phyloP scores from a whole-genome alignment of 2,888 invertebrate species.

The Amblyjoppa fuscipennis region DNA sequence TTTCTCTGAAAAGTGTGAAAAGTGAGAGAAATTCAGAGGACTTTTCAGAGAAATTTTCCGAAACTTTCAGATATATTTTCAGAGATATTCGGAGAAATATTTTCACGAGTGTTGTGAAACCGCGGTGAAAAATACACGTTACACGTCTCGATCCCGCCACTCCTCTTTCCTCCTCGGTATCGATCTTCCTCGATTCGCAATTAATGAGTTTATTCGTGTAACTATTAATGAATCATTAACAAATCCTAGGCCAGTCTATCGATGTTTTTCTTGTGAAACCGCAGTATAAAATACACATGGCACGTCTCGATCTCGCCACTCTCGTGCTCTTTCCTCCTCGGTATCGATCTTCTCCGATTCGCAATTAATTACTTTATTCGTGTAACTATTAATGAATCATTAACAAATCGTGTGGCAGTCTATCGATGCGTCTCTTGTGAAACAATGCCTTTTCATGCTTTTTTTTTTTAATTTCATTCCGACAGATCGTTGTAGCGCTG shows the following conservation, averaged over 20 bases:
- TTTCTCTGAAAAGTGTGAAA: too few species aligned
- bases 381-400: neutral
- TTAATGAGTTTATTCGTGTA: neutral
- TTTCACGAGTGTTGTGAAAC: too few species aligned
- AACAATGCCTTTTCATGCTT: neutral
- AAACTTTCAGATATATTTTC: too few species aligned
- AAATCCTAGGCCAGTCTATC: neutral
- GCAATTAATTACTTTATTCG: neutral
- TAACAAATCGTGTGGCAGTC: neutral
- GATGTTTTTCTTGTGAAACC: neutral
- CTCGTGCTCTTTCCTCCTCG: too few species aligned
- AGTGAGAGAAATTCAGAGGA: too few species aligned
- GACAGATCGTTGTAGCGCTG: conserved; percentile 83
- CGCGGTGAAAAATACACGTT: conserved; percentile 27
- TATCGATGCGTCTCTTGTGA: conserved; percentile 1
- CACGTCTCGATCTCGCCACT: too few species aligned
- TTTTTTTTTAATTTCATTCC: conserved; percentile 66
- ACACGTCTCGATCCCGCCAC: conserved; percentile 9
- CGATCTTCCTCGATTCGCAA: too few species aligned
- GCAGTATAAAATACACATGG: neutral
- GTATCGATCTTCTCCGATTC: too few species aligned
- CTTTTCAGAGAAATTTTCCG: too few species aligned
- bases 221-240: neutral
- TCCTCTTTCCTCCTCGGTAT: too few species aligned
- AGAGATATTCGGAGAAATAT: too few species aligned